Evolutionary conservation across 1,140 invertebrate genomes (phyloP).

Genomic region (Drosophila asahinai): DNA sequence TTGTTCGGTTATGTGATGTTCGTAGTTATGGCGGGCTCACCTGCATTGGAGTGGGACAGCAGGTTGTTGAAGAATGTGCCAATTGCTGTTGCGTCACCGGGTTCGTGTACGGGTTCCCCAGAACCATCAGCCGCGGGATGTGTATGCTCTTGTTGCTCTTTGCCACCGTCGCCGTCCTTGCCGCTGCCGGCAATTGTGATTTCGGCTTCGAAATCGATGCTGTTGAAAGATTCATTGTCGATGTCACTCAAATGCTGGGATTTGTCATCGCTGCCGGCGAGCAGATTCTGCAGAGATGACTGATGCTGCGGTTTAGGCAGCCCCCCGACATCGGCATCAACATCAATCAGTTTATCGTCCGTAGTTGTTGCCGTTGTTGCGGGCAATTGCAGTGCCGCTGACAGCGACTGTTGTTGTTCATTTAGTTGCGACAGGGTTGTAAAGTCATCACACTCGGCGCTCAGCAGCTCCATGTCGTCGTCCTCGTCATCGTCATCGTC

Average conservation of each 20-base stretch:
- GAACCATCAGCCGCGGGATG: conserved; percentile 31
- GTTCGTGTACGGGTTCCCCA: conserved; percentile 39
- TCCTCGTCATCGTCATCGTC: conserved; percentile 39
- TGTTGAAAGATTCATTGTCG: conserved; percentile 85
- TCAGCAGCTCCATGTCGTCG: conserved; percentile 69
- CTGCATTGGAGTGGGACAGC: conserved; percentile 84
- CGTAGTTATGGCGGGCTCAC: conserved; percentile 61
- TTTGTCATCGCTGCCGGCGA: conserved; percentile 77
- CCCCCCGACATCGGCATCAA: conserved; percentile 37
- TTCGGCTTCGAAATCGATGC: conserved; percentile 84
- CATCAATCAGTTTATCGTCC: conserved; percentile 80
- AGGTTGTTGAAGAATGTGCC: conserved; percentile 85
- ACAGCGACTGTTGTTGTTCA: conserved; percentile 74
- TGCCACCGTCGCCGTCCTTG: conserved; percentile 23
- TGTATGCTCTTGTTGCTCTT: conserved; percentile 20
- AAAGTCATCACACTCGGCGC: conserved; percentile 81
- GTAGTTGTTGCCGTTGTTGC: conserved; percentile 36
- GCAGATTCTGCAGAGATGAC: conserved; percentile 76
- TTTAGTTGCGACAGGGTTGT: conserved; percentile 84
- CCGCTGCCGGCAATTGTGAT: conserved; percentile 78
- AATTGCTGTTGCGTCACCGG: conserved; percentile 79
- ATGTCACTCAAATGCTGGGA: conserved; percentile 84
- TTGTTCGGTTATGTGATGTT: conserved; percentile 39
- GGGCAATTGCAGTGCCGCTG: conserved; percentile 54
- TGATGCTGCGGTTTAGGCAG: conserved; percentile 69